Evolutionary conservation across 2,113 vertebrate species (phyloP), one percentile per base, ranked within the genome.

Genomic region (Chaetops frenatus): DNA sequence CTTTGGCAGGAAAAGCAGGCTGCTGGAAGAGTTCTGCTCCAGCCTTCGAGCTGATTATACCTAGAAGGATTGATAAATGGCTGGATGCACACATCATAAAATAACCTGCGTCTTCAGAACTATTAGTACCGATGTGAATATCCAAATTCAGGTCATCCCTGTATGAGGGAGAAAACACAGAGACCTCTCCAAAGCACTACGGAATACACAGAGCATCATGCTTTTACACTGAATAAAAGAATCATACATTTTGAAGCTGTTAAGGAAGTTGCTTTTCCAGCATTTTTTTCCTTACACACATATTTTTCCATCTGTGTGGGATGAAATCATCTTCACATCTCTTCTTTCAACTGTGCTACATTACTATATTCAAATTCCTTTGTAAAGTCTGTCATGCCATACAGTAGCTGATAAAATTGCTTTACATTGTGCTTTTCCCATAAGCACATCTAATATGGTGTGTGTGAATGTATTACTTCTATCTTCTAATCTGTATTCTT

Each of bases 401-500:
- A 40, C 18, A 69, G 66, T 81, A 90, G 67, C 58, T 51, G 56
- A 73, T 82, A 73, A n/a, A 86, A 77, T 15, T 82, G 36, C 51
- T 76, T 81, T 89, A 74, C 19, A 1, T 4, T 70, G 78, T 71
- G 54, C 74, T 93, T 64, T 82, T 50, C 70, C 45, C 50, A 42
- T 22, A 60, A 87, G 58, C 47, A 72, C 4, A 0, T 72, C 53
- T 92, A 69, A 73, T 61, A 65, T 5, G 1, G n/a, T 4, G 25
- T 50, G 28, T 29, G 27, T 67, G 77, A 70, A 90, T 77, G 45
- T 65, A 56, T 90, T 92, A 94, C 53, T 89, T 86, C 88, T 65
- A 4, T 90, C 79, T 93, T 56, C 92, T 96, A 36, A 94, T 86
- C 94, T 90, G 58, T 93, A 86, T 93, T 95, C 85, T 81, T 86